Percentiles rank a stretch among this genome's conserved stretches.
phyloP scores from a whole-genome alignment of 2,113 vertebrate genomes.

The Scytalopus superciliaris region DNA sequence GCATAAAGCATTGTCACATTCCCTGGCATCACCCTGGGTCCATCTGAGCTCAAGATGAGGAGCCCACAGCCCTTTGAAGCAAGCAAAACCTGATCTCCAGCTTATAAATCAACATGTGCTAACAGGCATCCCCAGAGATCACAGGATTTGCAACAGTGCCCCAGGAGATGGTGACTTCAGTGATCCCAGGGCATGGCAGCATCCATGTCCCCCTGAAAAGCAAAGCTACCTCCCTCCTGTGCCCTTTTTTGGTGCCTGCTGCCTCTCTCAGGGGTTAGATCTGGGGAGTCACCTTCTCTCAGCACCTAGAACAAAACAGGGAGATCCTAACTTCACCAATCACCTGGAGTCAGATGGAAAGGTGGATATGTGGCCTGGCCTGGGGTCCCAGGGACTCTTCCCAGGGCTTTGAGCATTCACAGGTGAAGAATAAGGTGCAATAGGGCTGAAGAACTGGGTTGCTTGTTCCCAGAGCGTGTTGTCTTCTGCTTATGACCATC shows the following conservation, averaged over 20 bases:
- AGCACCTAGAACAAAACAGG: not conserved
- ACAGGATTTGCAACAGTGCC: not conserved
- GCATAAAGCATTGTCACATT: rapidly evolving
- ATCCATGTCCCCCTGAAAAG: not conserved
- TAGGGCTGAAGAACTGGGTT: not conserved
- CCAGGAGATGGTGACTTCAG: not conserved
- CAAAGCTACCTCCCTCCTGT: not conserved
- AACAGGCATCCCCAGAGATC: not conserved
- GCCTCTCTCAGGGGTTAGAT: not conserved
- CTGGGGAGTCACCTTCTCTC: not conserved
- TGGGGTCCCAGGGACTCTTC: not conserved
- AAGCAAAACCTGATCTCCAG: not conserved
- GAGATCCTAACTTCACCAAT: not conserved
- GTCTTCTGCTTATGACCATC: not conserved
- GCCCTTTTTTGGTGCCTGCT: not conserved
- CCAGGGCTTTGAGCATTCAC: not conserved
- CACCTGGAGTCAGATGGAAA: not conserved
- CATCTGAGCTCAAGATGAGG: not conserved
- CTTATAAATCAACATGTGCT: rapidly evolving
- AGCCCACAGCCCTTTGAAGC: not conserved
- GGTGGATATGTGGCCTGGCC: not conserved
- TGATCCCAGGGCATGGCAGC: not conserved
- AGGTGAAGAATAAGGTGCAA: not conserved
- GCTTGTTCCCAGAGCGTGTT: rapidly evolving
- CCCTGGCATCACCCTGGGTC: not conserved